Percentiles rank a stretch among this genome's conserved stretches.
These are phyloP conservation scores for Xanthorhoe designata DNA, from an alignment of 2,888 invertebrate species.

Conservation along the genomic window DNA sequence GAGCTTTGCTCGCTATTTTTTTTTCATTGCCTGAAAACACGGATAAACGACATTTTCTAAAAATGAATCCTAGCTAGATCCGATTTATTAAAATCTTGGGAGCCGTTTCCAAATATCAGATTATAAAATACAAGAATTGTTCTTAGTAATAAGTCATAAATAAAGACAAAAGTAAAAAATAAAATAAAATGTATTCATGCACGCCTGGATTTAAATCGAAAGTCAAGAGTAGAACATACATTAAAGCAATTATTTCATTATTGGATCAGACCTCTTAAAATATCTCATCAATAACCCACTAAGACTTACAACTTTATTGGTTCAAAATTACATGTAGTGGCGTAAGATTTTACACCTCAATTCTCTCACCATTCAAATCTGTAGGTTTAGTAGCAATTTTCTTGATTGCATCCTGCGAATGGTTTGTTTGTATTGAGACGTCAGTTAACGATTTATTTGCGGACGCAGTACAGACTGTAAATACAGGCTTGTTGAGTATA, in stretches of 20 bases:
- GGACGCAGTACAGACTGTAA: background rate
- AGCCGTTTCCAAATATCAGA: no score
- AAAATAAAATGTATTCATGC: no score
- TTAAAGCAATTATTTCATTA: background rate
- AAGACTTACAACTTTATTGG: conserved; percentile 49
- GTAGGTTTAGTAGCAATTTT: conserved; percentile 55
- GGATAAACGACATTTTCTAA: no score
- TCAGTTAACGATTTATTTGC: conserved; percentile 6
- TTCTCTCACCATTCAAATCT: conserved; percentile 57
- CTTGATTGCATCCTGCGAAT: conserved; percentile 50
- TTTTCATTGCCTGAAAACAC: no score
- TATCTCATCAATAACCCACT: conserved; percentile 8
- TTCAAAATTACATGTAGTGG: conserved; percentile 52
- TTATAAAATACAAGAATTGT: no score
- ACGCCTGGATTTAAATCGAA: background rate
- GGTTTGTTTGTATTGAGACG: conserved; percentile 14
- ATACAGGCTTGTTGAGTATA: background rate
- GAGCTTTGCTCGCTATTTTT: no score
- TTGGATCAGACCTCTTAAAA: background rate
- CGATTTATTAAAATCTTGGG: no score
- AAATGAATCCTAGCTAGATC: no score
- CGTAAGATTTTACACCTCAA: conserved; percentile 57
- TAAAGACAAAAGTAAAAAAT: no score
- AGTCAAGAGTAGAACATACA: background rate
- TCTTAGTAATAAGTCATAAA: no score